Percentiles rank a stretch among this genome's conserved stretches.
phyloP scores from a whole-genome alignment of 1,140 invertebrate genomes.

The Lepidurus couesii region DNA sequence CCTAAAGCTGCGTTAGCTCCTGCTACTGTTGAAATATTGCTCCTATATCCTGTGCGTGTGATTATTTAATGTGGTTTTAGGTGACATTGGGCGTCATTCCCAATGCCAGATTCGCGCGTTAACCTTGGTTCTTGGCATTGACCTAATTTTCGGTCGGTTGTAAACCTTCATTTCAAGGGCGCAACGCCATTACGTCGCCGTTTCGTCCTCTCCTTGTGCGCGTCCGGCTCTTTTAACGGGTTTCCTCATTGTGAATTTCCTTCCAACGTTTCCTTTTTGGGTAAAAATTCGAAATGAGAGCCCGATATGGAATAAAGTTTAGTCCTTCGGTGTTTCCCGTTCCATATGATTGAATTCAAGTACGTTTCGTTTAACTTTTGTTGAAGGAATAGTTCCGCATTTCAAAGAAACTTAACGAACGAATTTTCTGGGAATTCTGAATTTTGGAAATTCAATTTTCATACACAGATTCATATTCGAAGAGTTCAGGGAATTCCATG shows the following conservation, averaged over 20 bases:
- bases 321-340: too few species aligned
- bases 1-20: background rate
- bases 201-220: background rate
- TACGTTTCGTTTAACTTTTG: too few species aligned
- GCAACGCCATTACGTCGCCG: background rate
- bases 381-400: too few species aligned
- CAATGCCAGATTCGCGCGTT: conserved; percentile 21
- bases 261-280: conserved; percentile 15
- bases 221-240: conserved; percentile 20
- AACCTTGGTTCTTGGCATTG: conserved; percentile 21
- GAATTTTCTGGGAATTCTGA: too few species aligned
- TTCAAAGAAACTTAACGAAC: too few species aligned
- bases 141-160: conserved; percentile 12
- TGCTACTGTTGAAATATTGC: background rate
- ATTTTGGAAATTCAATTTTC: too few species aligned
- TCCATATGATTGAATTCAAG: too few species aligned
- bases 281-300: background rate
- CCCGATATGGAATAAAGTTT: background rate
- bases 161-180: conserved; percentile 19
- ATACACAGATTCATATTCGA: too few species aligned
- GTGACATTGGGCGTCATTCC: conserved; percentile 17
- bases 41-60: too few species aligned
- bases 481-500: too few species aligned
- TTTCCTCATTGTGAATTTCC: conserved; percentile 19
- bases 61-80: background rate